Conservation (phyloP, 2,797 vertebrate genomes). For the Cottoperca gobio region DNA sequence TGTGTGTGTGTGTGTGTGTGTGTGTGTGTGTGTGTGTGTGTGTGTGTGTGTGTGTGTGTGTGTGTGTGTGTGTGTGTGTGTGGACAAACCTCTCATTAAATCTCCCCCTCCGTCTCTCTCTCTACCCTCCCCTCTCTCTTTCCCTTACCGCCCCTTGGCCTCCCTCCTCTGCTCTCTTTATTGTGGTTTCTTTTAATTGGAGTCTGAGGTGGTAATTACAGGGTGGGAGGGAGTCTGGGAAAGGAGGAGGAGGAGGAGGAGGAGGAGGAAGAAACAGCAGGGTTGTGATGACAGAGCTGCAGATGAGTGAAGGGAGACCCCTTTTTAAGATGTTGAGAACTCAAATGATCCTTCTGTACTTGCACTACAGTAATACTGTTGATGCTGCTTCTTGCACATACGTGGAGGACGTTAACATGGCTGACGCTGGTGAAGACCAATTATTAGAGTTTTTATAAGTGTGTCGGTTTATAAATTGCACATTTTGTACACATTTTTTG, state of each 20-base stretch:
- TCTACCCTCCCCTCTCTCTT: slow-evolving; percentile 21
- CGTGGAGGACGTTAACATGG: neutral
- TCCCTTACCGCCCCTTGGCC: slow-evolving; percentile 37
- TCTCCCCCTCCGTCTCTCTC: slow-evolving; percentile 24
- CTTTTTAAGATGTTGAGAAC: slow-evolving; percentile 28
- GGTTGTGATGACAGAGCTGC: slow-evolving; percentile 40
- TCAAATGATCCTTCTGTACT: slow-evolving; percentile 1
- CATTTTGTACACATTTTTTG: too few species aligned
- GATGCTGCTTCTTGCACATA: neutral
- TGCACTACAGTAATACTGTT: neutral
- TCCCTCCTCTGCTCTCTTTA: slow-evolving; percentile 61
- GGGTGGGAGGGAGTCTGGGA: slow-evolving; percentile 57
- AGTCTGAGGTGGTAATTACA: slow-evolving; percentile 80
- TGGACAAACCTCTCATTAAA: slow-evolving; percentile 69
- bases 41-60: neutral
- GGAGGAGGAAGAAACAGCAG: slow-evolving; percentile 33
- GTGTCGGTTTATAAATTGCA: too few species aligned
- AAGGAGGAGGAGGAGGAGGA: slow-evolving; percentile 28
- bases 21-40: too few species aligned
- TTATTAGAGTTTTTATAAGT: too few species aligned
- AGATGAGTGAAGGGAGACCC: slow-evolving; percentile 25
- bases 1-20: neutral
- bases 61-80: slow-evolving; percentile 9
- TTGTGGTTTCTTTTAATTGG: slow-evolving; percentile 80
- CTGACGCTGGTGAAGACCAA: too few species aligned